phyloP scores from a whole-genome alignment of 2,888 invertebrate species.

The Notocelia uddmanniana region DNA sequence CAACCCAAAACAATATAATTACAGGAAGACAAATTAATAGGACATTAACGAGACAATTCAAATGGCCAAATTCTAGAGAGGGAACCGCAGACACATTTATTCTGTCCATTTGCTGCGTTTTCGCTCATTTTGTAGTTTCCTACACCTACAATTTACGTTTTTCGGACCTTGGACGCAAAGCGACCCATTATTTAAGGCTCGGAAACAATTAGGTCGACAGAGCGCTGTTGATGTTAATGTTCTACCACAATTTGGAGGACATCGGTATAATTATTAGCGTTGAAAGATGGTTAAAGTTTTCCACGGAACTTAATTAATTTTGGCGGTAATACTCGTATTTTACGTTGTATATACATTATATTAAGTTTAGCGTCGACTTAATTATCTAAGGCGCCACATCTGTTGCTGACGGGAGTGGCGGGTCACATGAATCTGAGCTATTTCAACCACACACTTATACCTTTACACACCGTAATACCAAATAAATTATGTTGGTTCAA shows the following conservation, averaged over 20 bases:
- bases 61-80: constrained; percentile 61
- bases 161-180: constrained; percentile 25
- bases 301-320: constrained; percentile 27
- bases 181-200: constrained; percentile 46
- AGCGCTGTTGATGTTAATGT: constrained; percentile 12
- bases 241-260: constrained; percentile 23
- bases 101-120: constrained; percentile 57
- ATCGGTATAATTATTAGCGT: constrained; percentile 15
- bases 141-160: constrained; percentile 46
- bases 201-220: constrained; percentile 66
- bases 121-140: constrained; percentile 59
- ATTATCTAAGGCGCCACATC: constrained; percentile 3
- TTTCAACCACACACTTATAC: not conserved
- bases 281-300: constrained; percentile 25
- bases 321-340: constrained; percentile 25
- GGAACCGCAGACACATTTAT: constrained; percentile 62
- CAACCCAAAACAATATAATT: constrained; percentile 47
- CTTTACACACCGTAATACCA: not conserved
- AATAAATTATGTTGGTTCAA: not conserved
- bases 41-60: constrained; percentile 69
- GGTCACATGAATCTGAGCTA: not conserved
- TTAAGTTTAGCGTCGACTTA: constrained; percentile 9
- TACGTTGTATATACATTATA: constrained; percentile 18
- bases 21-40: constrained; percentile 59
- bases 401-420: not conserved